Evolutionary conservation across 92 coral and sea anemone genomes (phyloP).

Genomic region (Porites lobata): DNA sequence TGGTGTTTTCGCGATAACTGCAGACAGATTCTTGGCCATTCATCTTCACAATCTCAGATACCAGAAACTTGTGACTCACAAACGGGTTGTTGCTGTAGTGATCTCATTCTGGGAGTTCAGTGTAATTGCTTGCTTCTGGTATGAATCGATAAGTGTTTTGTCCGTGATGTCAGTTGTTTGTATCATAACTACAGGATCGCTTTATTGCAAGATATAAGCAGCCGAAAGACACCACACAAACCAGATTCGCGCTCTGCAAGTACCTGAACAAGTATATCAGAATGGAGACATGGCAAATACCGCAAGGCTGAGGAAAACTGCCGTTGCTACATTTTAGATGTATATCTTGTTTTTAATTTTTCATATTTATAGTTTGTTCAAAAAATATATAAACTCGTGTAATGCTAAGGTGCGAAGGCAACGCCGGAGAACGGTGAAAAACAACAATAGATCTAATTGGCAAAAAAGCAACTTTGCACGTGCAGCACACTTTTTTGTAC

Average conservation of each 20-base stretch:
- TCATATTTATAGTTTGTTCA: too few species aligned
- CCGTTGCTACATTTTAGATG: background rate
- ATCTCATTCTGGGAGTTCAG: background rate
- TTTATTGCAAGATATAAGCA: background rate
- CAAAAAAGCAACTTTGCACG: too few species aligned
- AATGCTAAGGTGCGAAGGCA: too few species aligned
- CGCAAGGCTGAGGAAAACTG: constrained; percentile 3
- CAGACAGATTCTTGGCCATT: background rate
- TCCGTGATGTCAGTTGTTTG: too few species aligned
- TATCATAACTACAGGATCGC: background rate
- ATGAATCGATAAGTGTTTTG: too few species aligned
- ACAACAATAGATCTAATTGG: too few species aligned
- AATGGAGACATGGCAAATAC: background rate
- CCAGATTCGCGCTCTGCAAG: background rate
- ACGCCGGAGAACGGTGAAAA: too few species aligned
- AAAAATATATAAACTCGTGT: too few species aligned
- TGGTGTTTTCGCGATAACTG: background rate
- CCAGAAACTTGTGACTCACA: constrained; percentile 17
- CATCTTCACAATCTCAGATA: constrained; percentile 17
- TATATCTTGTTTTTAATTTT: background rate
- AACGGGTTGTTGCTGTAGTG: background rate
- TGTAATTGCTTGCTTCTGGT: background rate
- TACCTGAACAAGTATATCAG: background rate
- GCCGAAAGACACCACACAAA: background rate
- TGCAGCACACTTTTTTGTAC: too few species aligned